Conservation (phyloP, 64 coral and sea anemone species). For the Dendrophyllia cribrosa region DNA sequence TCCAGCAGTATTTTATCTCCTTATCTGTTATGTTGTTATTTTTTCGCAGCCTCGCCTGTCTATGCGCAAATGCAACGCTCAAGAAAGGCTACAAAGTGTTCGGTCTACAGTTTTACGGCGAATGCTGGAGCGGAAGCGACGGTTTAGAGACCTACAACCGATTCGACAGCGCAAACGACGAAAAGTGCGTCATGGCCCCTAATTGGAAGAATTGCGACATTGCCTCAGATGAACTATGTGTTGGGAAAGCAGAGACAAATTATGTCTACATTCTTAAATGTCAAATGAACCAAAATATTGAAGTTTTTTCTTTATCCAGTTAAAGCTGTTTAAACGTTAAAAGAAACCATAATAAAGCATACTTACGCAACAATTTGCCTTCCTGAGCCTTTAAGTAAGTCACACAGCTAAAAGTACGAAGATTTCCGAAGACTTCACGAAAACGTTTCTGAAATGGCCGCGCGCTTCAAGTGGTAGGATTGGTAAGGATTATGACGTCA, state of each 20-base stretch:
- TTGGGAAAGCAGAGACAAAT: background rate
- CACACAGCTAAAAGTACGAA: too few relatives aligned
- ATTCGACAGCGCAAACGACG: background rate
- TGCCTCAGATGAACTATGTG: background rate
- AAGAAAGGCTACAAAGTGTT: slow-evolving; percentile 10
- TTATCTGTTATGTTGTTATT: background rate
- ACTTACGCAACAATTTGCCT: too few relatives aligned
- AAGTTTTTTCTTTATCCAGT: too few relatives aligned
- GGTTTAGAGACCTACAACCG: background rate
- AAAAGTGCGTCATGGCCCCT: background rate
- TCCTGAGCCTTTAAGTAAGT: too few relatives aligned
- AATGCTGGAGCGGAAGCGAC: background rate
- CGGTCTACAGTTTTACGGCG: slow-evolving; percentile 25
- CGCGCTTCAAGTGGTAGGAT: too few relatives aligned
- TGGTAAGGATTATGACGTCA: too few relatives aligned
- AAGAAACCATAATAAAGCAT: too few relatives aligned
- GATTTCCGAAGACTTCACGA: too few relatives aligned
- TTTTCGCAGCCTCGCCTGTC: slow-evolving; percentile 1
- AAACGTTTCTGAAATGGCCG: too few relatives aligned
- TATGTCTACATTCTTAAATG: background rate
- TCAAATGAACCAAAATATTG: too few relatives aligned
- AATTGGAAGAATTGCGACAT: background rate
- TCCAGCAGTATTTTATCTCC: background rate
- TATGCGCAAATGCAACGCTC: background rate
- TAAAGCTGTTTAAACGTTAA: too few relatives aligned